These are phyloP conservation scores for Meloe dianella DNA, from an alignment of 2,888 invertebrate genomes.

Conservation along the genomic window DNA sequence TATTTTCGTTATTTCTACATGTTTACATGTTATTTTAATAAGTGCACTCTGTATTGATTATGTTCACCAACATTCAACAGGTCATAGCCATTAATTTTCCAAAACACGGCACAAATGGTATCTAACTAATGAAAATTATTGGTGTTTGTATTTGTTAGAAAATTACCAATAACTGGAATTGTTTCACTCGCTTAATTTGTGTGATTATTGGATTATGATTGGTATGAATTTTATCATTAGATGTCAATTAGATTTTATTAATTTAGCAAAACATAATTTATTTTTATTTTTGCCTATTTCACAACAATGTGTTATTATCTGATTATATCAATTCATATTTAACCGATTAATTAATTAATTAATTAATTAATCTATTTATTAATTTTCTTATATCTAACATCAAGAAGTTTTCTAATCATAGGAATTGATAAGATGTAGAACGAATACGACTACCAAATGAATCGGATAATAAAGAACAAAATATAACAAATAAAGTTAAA, in stretches of 20 bases:
- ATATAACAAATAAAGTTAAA: slow-evolving; percentile 48
- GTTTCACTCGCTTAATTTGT: slow-evolving; percentile 29
- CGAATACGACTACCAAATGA: slow-evolving; percentile 53
- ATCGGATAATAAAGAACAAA: background rate
- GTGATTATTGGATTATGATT: slow-evolving; percentile 23
- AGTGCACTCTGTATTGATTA: slow-evolving; percentile 15
- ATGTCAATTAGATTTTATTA: slow-evolving; percentile 25
- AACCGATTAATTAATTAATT: too few species aligned
- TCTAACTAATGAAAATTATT: slow-evolving; percentile 24
- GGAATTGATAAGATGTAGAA: slow-evolving; percentile 50
- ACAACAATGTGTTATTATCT: too few species aligned
- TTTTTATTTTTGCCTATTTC: too few species aligned
- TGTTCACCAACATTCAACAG: slow-evolving; percentile 27
- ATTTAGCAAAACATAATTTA: slow-evolving; percentile 20
- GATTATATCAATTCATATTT: too few species aligned
- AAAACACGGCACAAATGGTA: slow-evolving; percentile 24
- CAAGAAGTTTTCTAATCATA: background rate
- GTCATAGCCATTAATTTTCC: slow-evolving; percentile 30
- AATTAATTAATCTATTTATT: too few species aligned
- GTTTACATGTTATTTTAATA: slow-evolving; percentile 2
- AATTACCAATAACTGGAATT: slow-evolving; percentile 17
- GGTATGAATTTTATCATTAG: slow-evolving; percentile 16
- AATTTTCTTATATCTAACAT: too few species aligned
- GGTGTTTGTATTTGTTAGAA: slow-evolving; percentile 23
- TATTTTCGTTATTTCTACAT: slow-evolving; percentile 5